Evolutionary conservation across 53 echinoderm and acorn worm species (phyloP).

Genomic region (Patiria pectinifera): DNA sequence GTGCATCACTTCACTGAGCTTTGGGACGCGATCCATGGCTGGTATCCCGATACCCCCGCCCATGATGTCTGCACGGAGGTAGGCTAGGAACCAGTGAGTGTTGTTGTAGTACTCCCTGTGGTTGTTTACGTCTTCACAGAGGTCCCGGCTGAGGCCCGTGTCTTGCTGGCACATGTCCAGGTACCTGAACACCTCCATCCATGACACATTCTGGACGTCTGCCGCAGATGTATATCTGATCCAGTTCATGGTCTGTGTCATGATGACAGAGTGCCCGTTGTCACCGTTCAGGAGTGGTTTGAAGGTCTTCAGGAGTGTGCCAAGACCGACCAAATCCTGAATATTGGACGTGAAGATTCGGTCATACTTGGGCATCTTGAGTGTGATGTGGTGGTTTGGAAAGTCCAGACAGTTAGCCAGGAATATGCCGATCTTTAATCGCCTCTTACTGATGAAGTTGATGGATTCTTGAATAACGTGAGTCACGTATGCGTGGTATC

Average conservation of each 20-base stretch:
- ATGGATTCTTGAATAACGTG: constrained; percentile 39
- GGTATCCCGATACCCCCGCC: constrained; percentile 50
- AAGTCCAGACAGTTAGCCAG: constrained; percentile 54
- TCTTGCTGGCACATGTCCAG: constrained; percentile 19
- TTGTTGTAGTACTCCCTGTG: constrained; percentile 73
- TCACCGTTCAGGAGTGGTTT: constrained; percentile 44
- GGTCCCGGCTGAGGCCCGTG: not conserved
- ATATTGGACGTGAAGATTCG: constrained; percentile 69
- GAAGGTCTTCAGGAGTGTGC: constrained; percentile 24
- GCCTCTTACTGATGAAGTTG: not conserved
- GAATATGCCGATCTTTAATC: not conserved
- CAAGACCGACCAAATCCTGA: constrained; percentile 42
- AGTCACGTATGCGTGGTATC: constrained; percentile 51
- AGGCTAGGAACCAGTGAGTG: constrained; percentile 74
- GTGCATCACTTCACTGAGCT: constrained; percentile 49
- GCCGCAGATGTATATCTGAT: constrained; percentile 17
- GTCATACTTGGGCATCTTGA: constrained; percentile 49
- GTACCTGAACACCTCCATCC: not conserved
- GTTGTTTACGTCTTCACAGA: constrained; percentile 33
- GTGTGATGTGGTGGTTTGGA: constrained; percentile 28
- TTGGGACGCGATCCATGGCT: constrained; percentile 41
- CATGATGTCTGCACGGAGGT: constrained; percentile 70
- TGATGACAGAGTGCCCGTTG: constrained; percentile 52
- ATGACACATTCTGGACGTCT: constrained; percentile 27
- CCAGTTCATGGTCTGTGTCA: constrained; percentile 71